Evolutionary conservation across 2,797 vertebrate species (phyloP), one percentile per base, ranked within the genome.

Genomic region (Channa striata): DNA sequence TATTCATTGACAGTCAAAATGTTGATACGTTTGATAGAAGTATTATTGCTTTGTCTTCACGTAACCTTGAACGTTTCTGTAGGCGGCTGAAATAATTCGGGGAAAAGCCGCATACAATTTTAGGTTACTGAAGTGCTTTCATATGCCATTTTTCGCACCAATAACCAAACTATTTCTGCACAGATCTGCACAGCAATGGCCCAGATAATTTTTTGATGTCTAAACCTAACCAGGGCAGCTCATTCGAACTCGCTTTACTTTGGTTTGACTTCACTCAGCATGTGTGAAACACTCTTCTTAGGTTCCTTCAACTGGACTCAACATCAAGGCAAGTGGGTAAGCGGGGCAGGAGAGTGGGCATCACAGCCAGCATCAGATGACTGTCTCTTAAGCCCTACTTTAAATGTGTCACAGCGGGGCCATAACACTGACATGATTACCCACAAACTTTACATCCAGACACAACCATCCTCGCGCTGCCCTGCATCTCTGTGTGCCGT

Each of bases 211-310:
- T 77, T 85, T 84, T 89, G 74, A 85, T 78, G 73, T 90, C 75
- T 74, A 77, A 83, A 78, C 68, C 71, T 65, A 82, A 89, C 75
- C 86, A 81, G 81, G 76, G 66, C 87, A 80, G 74, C 75, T 73
- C 68, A 66, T 65, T 80, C 69, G 74, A 83, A 73, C 83, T 63
- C 34, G 2, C 51, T 71, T 84, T 59, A 78, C 83, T 86, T 83
- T 88, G 88, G 80, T 82, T 86, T 36, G 78, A 75, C 87, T 89
- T 91, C 89, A 87, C 89, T 81, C 83, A 73, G 87, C 86, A 88
- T 87, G 83, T 76, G 81, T 77, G 80, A 90, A 86, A 81, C 56
- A 56, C 67, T 84, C 76, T 77, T 88, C 81, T 81, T 74, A 63
- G 83, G 68, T 66, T 74, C 81, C 80, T 85, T 90, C 85, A 82